Evolutionary conservation across 2,113 vertebrate species (phyloP).

Genomic region (Labrus mixtus): DNA sequence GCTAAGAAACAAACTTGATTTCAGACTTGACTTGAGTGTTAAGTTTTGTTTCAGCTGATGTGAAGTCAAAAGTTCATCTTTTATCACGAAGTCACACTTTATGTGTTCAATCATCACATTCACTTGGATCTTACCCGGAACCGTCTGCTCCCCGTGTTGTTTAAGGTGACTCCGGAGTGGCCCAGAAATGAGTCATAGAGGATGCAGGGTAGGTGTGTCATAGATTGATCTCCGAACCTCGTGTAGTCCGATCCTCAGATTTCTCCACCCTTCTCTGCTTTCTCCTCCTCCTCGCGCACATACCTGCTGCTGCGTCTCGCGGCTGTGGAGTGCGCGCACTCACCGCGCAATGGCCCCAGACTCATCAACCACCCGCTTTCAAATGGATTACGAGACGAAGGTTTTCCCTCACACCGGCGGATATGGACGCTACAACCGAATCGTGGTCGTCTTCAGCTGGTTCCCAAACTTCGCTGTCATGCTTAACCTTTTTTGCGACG

Average conservation of each 20-base stretch:
- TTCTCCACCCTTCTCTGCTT: background rate
- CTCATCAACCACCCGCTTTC: background rate
- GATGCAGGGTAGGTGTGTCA: conserved; percentile 8
- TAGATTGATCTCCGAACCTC: background rate
- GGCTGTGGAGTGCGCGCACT: background rate
- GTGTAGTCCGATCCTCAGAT: background rate
- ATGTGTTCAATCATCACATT: no score
- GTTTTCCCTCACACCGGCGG: conserved; percentile 78
- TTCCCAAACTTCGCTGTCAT: conserved; percentile 84
- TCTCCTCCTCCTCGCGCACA: background rate
- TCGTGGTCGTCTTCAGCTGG: conserved; percentile 82
- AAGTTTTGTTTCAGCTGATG: no score
- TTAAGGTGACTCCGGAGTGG: background rate
- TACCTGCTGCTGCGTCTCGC: conserved; percentile 12
- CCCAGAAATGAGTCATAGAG: background rate
- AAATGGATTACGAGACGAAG: conserved; percentile 81
- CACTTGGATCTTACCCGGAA: no score
- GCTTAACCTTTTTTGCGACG: conserved; percentile 81
- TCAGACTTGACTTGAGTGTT: no score
- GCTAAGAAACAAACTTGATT: no score
- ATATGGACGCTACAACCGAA: conserved; percentile 82
- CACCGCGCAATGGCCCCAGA: conserved; percentile 25
- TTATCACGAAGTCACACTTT: no score
- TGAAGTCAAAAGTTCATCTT: no score
- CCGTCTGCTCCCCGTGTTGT: no score